Base-by-base conservation (phyloP, 2,888 invertebrate species). In the Elegia similella region DNA sequence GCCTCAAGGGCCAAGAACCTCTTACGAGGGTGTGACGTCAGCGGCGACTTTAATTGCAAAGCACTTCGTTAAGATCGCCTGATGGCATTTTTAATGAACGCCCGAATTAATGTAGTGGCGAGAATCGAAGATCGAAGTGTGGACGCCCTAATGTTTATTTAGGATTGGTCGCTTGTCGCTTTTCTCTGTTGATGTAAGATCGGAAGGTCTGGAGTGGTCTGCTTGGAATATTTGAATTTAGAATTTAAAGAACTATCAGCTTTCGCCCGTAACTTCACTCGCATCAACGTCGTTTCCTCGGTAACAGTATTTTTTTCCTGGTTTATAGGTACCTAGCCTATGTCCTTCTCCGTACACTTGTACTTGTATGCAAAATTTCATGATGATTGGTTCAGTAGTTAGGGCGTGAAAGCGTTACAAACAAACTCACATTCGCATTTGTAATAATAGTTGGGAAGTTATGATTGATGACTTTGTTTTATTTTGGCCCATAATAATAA, bases 71-170 rank as follows among this genome's bases (percentile, higher is more conserved):
- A 91, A 86, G 81, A 83, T 66, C 81, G 84, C 81, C 82, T 90
- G 88, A 90, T 91, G 88, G 91, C 90, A 90, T 91, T 91, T 90
- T 90, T 91, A 91, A 91, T 91, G 91, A 91, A 91, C 88, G 81
- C 85, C 67, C 82, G 91, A 90, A 84, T 91, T 91, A 91, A 91
- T 91, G 91, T 91, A 91, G 90, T 91, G 89, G 88, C 84, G 62
- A 81, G 85, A 86, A 88, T 89, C 83, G 88, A 86, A 86, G 81
- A 87, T 85, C 86, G 85, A 86, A 89, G 84, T 81, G 84, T 79
- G 83, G 80, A 81, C 80, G 75, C 80, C 73, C 80, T 73, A 57
- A 55, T 85, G 87, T 88, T 90, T 88, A 77, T 76, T 90, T 90
- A 90, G 91, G 90, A 89, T 86, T 80, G 83, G 78, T 16, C 42